Percentiles rank a stretch among this genome's conserved stretches.
Conservation (phyloP, 2,113 vertebrate genomes). For the Spilogale gracilis region DNA sequence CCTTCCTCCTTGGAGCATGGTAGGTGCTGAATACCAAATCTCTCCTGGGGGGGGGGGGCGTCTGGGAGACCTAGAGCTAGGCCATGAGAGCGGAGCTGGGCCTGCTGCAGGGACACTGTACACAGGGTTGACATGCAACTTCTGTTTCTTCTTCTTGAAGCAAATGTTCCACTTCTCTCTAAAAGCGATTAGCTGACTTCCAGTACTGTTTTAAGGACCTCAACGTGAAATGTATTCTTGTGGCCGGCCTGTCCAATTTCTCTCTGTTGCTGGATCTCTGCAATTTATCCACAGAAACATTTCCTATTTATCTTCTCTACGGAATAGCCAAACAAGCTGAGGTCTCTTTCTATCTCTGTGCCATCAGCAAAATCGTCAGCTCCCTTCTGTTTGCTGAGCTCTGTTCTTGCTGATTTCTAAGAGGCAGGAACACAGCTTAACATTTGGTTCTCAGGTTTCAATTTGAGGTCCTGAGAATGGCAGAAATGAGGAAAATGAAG, state of each 20-base stretch:
- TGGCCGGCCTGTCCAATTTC: neutral
- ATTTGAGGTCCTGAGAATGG: slow-evolving; percentile 38
- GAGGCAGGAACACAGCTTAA: slow-evolving; percentile 16
- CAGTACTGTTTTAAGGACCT: neutral
- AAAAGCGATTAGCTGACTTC: slow-evolving; percentile 16
- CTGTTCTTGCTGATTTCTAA: slow-evolving; percentile 38
- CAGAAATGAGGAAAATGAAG: slow-evolving; percentile 55
- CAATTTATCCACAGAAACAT: neutral
- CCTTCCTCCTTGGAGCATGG: neutral
- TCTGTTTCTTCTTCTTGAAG: slow-evolving; percentile 35
- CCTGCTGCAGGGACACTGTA: neutral
- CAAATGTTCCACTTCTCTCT: neutral
- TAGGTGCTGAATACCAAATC: neutral
- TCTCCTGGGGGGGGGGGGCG: neutral
- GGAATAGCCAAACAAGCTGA: slow-evolving; percentile 19
- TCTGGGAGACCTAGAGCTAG: neutral
- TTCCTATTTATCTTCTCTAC: slow-evolving; percentile 13
- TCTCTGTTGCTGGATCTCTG: slow-evolving; percentile 34
- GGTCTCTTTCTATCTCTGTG: slow-evolving; percentile 42
- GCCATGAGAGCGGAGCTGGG: neutral
- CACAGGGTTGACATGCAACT: neutral
- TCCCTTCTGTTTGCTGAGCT: slow-evolving; percentile 50
- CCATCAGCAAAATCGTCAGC: slow-evolving; percentile 38
- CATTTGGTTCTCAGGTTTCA: slow-evolving; percentile 54
- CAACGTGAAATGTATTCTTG: slow-evolving; percentile 7